Conservation (phyloP, 1,140 invertebrate species). For the Copidosoma floridanum region DNA sequence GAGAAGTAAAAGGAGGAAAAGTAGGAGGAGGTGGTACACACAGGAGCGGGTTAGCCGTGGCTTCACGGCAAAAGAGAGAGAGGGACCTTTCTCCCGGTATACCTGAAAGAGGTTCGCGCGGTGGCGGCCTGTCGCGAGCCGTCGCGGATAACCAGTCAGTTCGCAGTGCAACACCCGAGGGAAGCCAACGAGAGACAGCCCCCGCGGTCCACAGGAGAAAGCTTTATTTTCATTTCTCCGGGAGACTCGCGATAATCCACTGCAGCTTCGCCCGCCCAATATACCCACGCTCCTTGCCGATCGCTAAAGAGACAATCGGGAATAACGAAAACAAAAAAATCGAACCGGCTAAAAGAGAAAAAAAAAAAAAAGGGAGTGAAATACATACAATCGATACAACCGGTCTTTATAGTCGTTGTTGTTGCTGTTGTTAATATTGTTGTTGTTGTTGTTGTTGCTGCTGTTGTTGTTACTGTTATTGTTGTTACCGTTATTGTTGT, state of each 20-base stretch:
- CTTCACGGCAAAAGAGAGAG: too few relatives aligned
- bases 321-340: neutral
- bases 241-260: neutral
- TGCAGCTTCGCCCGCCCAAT: too few relatives aligned
- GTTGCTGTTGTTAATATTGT: too few relatives aligned
- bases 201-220: neutral
- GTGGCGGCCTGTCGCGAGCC: constrained; percentile 22
- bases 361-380: neutral
- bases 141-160: too few relatives aligned
- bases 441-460: too few relatives aligned
- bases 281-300: too few relatives aligned
- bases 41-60: constrained; percentile 29
- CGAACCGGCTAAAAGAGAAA: neutral
- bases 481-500: too few relatives aligned
- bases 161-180: constrained; percentile 20
- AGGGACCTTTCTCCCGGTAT: constrained; percentile 55
- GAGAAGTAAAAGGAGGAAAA: too few relatives aligned
- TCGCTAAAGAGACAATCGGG: neutral
- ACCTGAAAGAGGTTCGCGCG: constrained; percentile 36
- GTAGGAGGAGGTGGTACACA: too few relatives aligned
- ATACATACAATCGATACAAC: too few relatives aligned
- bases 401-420: too few relatives aligned
- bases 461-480: too few relatives aligned
- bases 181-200: constrained; percentile 25
- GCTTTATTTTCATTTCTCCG: neutral